Conservation (phyloP, 2,113 vertebrate genomes). For the Chelonoidis abingdonii region DNA sequence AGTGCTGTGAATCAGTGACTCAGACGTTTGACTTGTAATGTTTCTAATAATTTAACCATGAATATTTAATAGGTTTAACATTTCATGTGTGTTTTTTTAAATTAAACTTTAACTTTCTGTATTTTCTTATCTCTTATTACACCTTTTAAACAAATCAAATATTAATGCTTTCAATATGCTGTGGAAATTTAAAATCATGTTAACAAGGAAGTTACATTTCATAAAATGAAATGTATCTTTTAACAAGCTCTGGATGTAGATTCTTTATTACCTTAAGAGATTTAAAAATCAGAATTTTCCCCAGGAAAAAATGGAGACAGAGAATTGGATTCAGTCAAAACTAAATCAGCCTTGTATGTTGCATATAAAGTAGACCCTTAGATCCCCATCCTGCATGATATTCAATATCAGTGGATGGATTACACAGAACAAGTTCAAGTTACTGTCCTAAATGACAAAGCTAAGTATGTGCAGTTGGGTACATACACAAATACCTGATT, state of each 20-base stretch:
- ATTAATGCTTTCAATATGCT: constrained; percentile 32
- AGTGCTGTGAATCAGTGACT: constrained; percentile 33
- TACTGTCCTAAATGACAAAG: not conserved
- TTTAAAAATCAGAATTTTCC: constrained; percentile 8
- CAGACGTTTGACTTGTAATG: constrained; percentile 36
- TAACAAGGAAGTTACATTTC: constrained; percentile 45
- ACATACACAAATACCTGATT: not conserved
- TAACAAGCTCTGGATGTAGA: constrained; percentile 43
- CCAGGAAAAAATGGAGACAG: not conserved
- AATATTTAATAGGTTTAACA: constrained; percentile 75
- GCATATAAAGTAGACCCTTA: not conserved
- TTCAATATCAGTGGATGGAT: not conserved
- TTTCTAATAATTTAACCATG: constrained; percentile 71
- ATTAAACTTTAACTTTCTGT: constrained; percentile 65
- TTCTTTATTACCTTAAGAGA: constrained; percentile 23
- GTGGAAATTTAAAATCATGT: constrained; percentile 40
- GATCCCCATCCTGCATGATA: not conserved
- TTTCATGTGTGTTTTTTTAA: constrained; percentile 62
- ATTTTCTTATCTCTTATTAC: constrained; percentile 66
- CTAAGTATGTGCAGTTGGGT: not conserved
- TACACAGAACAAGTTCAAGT: not conserved
- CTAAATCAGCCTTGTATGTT: not conserved
- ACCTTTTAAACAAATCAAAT: constrained; percentile 76
- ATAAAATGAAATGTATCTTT: constrained; percentile 48
- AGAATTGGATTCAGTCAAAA: not conserved